phyloP scores from a whole-genome alignment of 2,113 vertebrate genomes.

The Rhinoderma darwinii region DNA sequence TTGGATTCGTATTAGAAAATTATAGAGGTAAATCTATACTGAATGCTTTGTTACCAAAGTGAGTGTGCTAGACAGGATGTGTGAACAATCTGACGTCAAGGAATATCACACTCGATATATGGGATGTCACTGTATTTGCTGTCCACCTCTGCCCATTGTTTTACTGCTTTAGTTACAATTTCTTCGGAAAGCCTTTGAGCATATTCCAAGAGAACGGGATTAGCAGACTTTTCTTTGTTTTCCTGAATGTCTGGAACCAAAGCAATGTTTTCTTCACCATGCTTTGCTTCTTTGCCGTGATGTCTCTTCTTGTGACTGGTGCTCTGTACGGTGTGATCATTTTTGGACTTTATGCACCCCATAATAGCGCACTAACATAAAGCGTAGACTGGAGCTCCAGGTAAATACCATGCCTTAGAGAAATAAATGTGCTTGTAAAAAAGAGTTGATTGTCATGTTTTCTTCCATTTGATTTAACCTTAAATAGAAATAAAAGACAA shows the following conservation, averaged over 20 bases:
- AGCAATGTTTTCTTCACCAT: slow-evolving; percentile 71
- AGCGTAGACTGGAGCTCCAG: not conserved
- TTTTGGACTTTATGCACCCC: slow-evolving; percentile 97
- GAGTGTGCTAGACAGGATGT: not conserved
- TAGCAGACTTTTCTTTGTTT: slow-evolving; percentile 61
- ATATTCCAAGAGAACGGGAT: slow-evolving; percentile 78
- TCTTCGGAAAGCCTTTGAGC: slow-evolving; percentile 87
- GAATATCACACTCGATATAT: slow-evolving; percentile 90
- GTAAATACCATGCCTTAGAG: slow-evolving; percentile 42
- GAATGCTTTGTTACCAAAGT: not conserved
- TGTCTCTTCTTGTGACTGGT: slow-evolving; percentile 68
- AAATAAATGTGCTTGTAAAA: not conserved
- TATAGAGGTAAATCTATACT: not conserved
- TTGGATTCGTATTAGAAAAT: not conserved
- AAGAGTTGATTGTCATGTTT: slow-evolving; percentile 39
- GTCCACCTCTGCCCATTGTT: slow-evolving; percentile 88
- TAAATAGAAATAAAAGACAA: slow-evolving; percentile 64
- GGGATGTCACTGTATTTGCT: slow-evolving; percentile 91
- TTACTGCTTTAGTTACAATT: slow-evolving; percentile 85
- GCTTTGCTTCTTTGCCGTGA: slow-evolving; percentile 58
- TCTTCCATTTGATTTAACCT: slow-evolving; percentile 63
- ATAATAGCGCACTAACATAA: slow-evolving; percentile 73
- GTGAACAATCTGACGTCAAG: slow-evolving; percentile 64
- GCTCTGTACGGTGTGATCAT: slow-evolving; percentile 70
- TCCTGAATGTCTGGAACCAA: slow-evolving; percentile 67